Conservation (phyloP, 2,888 invertebrate genomes). For the Brachypalpus laphriformis region DNA sequence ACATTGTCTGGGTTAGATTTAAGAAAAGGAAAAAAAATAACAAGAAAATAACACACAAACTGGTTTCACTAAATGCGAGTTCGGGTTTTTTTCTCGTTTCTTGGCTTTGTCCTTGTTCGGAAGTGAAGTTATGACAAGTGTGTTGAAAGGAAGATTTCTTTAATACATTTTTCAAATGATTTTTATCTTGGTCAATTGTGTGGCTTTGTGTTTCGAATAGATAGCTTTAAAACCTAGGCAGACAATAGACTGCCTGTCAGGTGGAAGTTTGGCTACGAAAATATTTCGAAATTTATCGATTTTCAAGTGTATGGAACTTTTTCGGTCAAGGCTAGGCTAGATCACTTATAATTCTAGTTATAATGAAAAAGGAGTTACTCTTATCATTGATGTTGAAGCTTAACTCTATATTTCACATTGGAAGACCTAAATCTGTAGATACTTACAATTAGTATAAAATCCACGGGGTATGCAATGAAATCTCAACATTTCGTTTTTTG, state of each 20-base stretch:
- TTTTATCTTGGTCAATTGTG: neutral
- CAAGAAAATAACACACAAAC: constrained; percentile 45
- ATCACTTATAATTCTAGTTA: too few relatives aligned
- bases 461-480: too few relatives aligned
- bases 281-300: too few relatives aligned
- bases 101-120: constrained; percentile 72
- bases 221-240: neutral
- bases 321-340: too few relatives aligned
- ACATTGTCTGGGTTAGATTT: constrained; percentile 70
- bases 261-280: too few relatives aligned
- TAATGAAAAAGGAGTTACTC: too few relatives aligned
- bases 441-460: too few relatives aligned
- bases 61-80: constrained; percentile 59
- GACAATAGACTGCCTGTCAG: neutral
- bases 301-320: too few relatives aligned
- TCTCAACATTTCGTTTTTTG: too few relatives aligned
- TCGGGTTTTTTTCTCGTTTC: constrained; percentile 30
- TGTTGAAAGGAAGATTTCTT: constrained; percentile 58
- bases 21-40: neutral
- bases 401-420: too few relatives aligned
- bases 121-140: constrained; percentile 70
- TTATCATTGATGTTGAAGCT: too few relatives aligned
- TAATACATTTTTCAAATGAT: constrained; percentile 7
- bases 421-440: too few relatives aligned
- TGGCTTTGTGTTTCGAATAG: neutral